Base-by-base conservation (phyloP, 1,140 invertebrate species). In the Anoplophora glabripennis region DNA sequence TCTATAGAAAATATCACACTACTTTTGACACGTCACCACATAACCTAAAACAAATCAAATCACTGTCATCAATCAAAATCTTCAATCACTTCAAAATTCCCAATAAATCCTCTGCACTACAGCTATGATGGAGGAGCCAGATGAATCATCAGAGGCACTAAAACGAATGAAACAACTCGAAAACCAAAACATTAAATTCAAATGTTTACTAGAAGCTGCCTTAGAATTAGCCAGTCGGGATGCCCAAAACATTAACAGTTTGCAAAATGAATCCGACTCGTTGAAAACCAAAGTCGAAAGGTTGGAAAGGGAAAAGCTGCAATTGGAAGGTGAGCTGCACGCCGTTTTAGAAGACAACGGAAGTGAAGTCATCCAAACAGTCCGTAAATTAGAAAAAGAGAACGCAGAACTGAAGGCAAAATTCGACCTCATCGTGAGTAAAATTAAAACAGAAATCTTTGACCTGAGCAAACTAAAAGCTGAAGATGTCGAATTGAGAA, bases 151-250 rank as follows among this genome's bases (percentile, higher is more conserved):
- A 54, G 52, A 44, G 33, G 44, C 37, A 10, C 14, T 21, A 33
- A 56, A 56, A 40, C 54, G 41, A 10, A 48, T 56, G 5, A 56
- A 47, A 17, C 54, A 56, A 28, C 41, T 56, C 3, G 54, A 56
- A 56, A 48, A 47, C 12, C 54, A 56, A 21, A 56, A 56, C 14
- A 15, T 9, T 11, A 56, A 56, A 38, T 35, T 56, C 11, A 46
- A 36, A 10, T 47, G 11, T 7, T 18, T 56, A 3, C 33, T 56
- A 14, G 28, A 47, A n/a, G 18, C 44, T 18, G 41, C 54, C 9
- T 7, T 47, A 4, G 44, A 56, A 7, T 14, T 56, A 28, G 33
- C 54, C 5, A 28, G 11, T 47, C 42, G 47, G 9, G 44, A 56
- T 12, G 18, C 35, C n/a, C 7, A 15, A 1, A 35, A 45, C 2